Percentiles rank a stretch among this genome's conserved stretches.
Evolutionary conservation across 2,888 invertebrate genomes (phyloP).

Genomic region (Monoplex corrugatus): DNA sequence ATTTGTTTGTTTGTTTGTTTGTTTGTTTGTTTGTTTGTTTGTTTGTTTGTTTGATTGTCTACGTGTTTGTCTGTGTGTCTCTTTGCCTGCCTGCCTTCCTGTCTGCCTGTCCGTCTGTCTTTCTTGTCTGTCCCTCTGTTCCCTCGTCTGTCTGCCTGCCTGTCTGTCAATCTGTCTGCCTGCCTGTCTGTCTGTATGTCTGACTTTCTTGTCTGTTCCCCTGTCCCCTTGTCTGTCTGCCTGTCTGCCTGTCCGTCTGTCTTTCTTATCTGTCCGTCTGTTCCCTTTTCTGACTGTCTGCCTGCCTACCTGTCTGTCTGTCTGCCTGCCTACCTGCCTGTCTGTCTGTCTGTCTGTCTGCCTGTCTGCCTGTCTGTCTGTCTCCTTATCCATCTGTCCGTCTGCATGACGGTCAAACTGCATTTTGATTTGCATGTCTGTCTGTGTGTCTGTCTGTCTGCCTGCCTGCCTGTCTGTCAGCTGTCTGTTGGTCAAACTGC

Average conservation of each 20-base stretch:
- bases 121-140: background rate
- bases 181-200: background rate
- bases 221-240: background rate
- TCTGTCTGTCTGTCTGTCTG: background rate
- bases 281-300: no score
- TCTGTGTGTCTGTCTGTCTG: background rate
- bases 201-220: no score
- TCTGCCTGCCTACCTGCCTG: background rate
- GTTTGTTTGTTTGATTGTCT: background rate
- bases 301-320: no score
- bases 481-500: background rate
- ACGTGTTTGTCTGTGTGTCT: background rate
- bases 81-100: background rate
- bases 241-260: no score
- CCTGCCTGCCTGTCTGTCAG: background rate
- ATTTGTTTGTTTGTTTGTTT: background rate
- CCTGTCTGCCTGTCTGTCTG: background rate
- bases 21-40: background rate
- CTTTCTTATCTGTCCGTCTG: no score
- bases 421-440: background rate
- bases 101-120: no score
- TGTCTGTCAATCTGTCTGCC: background rate
- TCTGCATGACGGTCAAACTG: no score
- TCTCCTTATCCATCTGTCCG: no score
- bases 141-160: background rate